These are phyloP conservation scores for Astyanax mexicanus DNA, from an alignment of 2,797 vertebrate genomes.

Conservation along the genomic window DNA sequence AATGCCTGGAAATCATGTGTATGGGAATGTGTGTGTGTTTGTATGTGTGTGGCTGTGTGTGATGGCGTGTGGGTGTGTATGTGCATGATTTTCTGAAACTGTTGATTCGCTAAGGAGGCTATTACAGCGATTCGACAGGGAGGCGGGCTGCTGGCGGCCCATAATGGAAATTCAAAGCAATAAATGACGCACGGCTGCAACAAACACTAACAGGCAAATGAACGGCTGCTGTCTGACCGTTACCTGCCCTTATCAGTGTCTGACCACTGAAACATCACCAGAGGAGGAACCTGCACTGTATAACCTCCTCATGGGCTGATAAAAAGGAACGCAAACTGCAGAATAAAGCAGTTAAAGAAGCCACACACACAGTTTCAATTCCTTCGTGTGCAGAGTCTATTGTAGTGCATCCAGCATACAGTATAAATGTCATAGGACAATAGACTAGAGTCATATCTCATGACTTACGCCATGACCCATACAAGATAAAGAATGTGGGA, in stretches of 20 bases:
- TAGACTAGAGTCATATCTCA: too few relatives aligned
- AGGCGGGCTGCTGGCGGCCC: conserved; percentile 7
- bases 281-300: not conserved
- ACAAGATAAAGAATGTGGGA: too few relatives aligned
- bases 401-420: too few relatives aligned
- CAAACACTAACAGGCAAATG: not conserved
- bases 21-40: conserved; percentile 2
- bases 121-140: conserved; percentile 2
- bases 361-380: too few relatives aligned
- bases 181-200: not conserved
- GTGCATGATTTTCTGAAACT: conserved; percentile 9
- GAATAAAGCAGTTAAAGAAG: too few relatives aligned
- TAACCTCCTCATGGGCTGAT: not conserved
- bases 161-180: conserved; percentile 24
- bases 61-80: not conserved
- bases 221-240: not conserved
- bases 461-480: too few relatives aligned
- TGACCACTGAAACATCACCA: not conserved
- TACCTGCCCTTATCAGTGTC: not conserved
- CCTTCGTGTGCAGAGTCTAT: too few relatives aligned
- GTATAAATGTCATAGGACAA: too few relatives aligned
- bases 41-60: conserved; percentile 24
- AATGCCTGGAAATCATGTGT: conserved; percentile 3
- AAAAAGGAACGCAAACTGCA: conserved; percentile 4
- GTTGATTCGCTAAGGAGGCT: conserved; percentile 6